Evolutionary conservation across 2,888 invertebrate species (phyloP), one percentile per base, ranked within the genome.

Genomic region (Lasioglossum marginatum): DNA sequence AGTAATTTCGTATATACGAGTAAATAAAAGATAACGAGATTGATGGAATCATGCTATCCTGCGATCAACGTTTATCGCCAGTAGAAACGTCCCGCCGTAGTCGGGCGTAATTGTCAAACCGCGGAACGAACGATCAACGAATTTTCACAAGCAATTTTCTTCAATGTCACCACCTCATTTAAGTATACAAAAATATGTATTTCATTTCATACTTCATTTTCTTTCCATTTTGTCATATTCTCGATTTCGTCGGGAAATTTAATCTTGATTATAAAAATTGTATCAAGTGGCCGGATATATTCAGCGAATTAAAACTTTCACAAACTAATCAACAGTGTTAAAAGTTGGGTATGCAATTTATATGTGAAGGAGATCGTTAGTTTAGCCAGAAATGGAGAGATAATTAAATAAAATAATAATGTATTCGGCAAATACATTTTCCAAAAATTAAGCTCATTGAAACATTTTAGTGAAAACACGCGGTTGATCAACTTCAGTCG

Each of bases 21-120:
- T 68, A 23, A 37, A 68, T 68, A 37, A 68, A 68, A 68, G 37
- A 23, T 68, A 68, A 68, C 37, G 68, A 37, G 68, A 68, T 68
- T 34, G 68, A 37, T 68, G 68, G 23, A 19, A 68, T 12, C 37
- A 4, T 19, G 23, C 23, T 66, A 34, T 8, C 31, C 5, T 3
- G 34, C 6, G 8, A 16, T 68, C 66, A 23, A 37, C 1, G 37
- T 34, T 68, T 37, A 68, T 68, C 23, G 23, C 23, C 2, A 10
- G 68, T 68, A 37, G 34, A 23, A 23, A 3, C 63, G 63, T 31
- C 5, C 19, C 31, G 63, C 19, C 16, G 19, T 31, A 16, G 31
- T 31, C 63, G 31, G 31, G 1, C 63, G 34, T 63, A 16, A 63
- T 63, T 34, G 31, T 16, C 14, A 31, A 31, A 19, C 6, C 31